phyloP scores from a whole-genome alignment of 2,113 vertebrate species.

The Neofelis nebulosa region DNA sequence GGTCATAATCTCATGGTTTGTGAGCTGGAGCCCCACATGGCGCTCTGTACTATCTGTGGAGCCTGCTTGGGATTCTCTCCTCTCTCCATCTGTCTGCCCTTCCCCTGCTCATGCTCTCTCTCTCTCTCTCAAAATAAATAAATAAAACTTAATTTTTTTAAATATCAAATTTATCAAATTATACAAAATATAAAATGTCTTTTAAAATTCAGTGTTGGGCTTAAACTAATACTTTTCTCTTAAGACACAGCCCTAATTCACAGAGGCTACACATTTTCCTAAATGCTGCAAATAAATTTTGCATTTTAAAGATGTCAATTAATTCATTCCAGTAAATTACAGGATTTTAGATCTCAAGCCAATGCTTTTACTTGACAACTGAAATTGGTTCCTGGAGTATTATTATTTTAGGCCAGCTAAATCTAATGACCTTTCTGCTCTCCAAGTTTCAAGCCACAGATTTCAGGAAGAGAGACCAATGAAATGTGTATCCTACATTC shows the following conservation, averaged over 20 bases:
- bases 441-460: constrained; percentile 70
- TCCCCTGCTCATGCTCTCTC: no score
- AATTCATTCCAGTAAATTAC: constrained; percentile 10
- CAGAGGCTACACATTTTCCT: background rate
- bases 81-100: no score
- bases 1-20: no score
- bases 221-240: constrained; percentile 38
- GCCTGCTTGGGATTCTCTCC: no score
- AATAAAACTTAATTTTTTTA: no score
- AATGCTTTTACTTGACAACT: constrained; percentile 41
- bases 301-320: constrained; percentile 25
- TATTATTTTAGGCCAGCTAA: constrained; percentile 49
- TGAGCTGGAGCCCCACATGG: no score
- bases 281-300: background rate
- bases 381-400: constrained; percentile 33
- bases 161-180: background rate
- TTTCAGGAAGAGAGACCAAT: constrained; percentile 58
- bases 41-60: no score
- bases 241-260: background rate
- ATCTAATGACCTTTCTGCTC: constrained; percentile 48
- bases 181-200: background rate
- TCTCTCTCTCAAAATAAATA: no score
- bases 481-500: constrained; percentile 35
- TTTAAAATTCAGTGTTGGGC: background rate
- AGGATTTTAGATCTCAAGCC: background rate